Evolutionary conservation across 1,140 invertebrate species (phyloP).

Genomic region (Drosophila lacteicornis): DNA sequence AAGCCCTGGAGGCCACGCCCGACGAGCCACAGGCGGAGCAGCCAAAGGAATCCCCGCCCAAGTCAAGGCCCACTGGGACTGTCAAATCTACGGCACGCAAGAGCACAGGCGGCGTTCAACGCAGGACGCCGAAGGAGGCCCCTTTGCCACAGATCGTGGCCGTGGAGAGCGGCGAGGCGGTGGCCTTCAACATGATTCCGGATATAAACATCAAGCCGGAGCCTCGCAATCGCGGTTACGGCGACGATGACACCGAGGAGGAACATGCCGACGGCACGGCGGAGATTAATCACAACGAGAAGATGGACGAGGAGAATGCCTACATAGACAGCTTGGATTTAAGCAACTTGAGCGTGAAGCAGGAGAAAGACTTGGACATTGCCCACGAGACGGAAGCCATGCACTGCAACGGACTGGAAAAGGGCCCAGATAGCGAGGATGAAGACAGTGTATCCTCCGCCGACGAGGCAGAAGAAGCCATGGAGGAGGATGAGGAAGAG

Average conservation of each 20-base stretch:
- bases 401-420: slow-evolving; percentile 46
- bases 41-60: neutral
- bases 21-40: neutral
- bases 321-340: slow-evolving; percentile 70
- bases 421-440: slow-evolving; percentile 25
- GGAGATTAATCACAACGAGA: slow-evolving; percentile 67
- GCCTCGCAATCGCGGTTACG: slow-evolving; percentile 63
- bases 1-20: slow-evolving; percentile 46
- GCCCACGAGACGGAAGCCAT: slow-evolving; percentile 38
- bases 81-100: slow-evolving; percentile 63
- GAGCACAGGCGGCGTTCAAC: slow-evolving; percentile 46
- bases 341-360: slow-evolving; percentile 68
- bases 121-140: neutral
- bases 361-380: slow-evolving; percentile 72
- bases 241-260: slow-evolving; percentile 43
- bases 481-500: slow-evolving; percentile 58
- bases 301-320: slow-evolving; percentile 52
- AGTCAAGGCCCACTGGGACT: neutral
- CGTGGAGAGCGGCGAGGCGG: slow-evolving; percentile 54
- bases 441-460: slow-evolving; percentile 62
- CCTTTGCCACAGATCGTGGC: slow-evolving; percentile 64
- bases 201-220: slow-evolving; percentile 70
- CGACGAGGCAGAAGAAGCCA: slow-evolving; percentile 69
- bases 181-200: slow-evolving; percentile 29
- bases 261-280: neutral